Percentiles rank a stretch among this genome's conserved stretches.
phyloP scores from a whole-genome alignment of 2,888 invertebrate species.

The Volucella inanis region DNA sequence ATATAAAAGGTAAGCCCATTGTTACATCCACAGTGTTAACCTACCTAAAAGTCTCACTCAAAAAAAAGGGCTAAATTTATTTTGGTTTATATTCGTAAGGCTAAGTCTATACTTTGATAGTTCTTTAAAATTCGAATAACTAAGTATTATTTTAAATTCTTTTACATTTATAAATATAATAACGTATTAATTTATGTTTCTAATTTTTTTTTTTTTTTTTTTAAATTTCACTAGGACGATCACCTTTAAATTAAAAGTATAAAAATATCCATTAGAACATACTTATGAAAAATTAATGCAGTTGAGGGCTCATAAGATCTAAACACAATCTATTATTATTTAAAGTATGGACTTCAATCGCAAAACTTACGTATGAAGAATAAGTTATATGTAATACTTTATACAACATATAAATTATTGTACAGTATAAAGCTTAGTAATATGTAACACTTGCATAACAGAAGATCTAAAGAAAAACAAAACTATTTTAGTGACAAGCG shows the following conservation, averaged over 20 bases:
- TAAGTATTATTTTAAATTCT: slow-evolving; percentile 25
- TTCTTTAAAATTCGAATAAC: slow-evolving; percentile 8
- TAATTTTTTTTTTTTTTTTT: slow-evolving; percentile 49
- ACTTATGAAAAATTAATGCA: slow-evolving; percentile 44
- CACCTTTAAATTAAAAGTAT: slow-evolving; percentile 39
- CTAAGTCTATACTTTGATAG: slow-evolving; percentile 43
- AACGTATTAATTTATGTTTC: slow-evolving; percentile 29
- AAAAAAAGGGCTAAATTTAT: slow-evolving; percentile 43
- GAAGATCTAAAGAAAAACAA: background rate
- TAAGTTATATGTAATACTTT: slow-evolving; percentile 22
- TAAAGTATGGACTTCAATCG: slow-evolving; percentile 50
- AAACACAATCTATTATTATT: slow-evolving; percentile 53
- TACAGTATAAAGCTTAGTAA: slow-evolving; percentile 8
- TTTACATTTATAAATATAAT: slow-evolving; percentile 12
- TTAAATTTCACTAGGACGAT: slow-evolving; percentile 64
- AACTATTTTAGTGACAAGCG: background rate
- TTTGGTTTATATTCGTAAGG: slow-evolving; percentile 41
- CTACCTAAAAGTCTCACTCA: slow-evolving; percentile 35
- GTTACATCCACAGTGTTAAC: background rate
- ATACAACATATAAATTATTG: slow-evolving; percentile 7
- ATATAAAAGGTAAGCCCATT: slow-evolving; percentile 59
- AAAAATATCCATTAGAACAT: background rate
- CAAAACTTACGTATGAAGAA: slow-evolving; percentile 46
- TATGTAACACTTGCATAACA: slow-evolving; percentile 27
- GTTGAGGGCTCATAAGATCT: slow-evolving; percentile 44